Evolutionary conservation across 2,113 vertebrate genomes (phyloP).

Genomic region (Rousettus leschenaultii): DNA sequence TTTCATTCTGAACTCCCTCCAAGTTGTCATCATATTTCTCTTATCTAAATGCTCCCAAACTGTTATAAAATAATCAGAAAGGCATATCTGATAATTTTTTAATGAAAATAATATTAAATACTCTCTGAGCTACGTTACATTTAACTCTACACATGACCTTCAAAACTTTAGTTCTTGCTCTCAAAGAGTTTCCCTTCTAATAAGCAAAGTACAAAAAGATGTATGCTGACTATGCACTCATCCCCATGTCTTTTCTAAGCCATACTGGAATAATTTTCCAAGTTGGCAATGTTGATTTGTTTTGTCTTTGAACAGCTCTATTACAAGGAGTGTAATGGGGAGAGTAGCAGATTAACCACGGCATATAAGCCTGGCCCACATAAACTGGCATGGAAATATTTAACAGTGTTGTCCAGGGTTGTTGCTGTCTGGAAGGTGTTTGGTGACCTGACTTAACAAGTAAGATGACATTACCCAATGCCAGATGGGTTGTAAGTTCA

Average conservation of each 20-base stretch:
- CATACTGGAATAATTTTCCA: neutral
- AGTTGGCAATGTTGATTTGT: neutral
- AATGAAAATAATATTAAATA: slow-evolving; percentile 41
- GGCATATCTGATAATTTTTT: slow-evolving; percentile 56
- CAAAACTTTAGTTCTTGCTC: slow-evolving; percentile 3
- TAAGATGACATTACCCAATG: neutral
- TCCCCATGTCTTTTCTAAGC: neutral
- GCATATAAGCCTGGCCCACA: neutral
- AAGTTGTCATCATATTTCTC: slow-evolving; percentile 67
- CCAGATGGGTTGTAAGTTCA: neutral
- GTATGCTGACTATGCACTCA: neutral
- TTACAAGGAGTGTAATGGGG: neutral
- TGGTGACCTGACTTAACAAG: neutral
- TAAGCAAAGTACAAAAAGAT: neutral
- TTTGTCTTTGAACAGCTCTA: neutral
- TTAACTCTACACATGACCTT: slow-evolving; percentile 41
- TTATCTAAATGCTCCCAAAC: slow-evolving; percentile 42
- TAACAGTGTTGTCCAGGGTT: neutral
- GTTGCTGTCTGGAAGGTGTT: neutral
- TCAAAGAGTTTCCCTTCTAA: slow-evolving; percentile 26
- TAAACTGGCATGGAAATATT: neutral
- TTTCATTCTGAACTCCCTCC: slow-evolving; percentile 59
- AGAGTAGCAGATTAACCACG: neutral
- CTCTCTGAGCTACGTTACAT: neutral
- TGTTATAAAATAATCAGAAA: slow-evolving; percentile 45